Conservation (phyloP, 2,797 vertebrate species). For the Amblyopsis hoosieri region DNA sequence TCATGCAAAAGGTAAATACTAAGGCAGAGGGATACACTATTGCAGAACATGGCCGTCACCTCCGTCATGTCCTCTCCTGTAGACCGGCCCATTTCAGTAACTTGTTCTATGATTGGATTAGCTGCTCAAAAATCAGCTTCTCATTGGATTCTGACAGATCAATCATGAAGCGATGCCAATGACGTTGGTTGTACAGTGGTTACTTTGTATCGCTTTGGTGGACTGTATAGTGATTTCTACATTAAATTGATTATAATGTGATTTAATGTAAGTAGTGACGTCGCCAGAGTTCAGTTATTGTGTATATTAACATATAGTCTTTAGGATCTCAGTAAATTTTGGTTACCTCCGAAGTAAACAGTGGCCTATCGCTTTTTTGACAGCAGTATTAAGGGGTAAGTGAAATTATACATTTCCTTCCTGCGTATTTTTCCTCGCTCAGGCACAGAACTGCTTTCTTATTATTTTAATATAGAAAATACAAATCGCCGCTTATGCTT, state of each 20-base stretch:
- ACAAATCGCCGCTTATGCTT: neutral
- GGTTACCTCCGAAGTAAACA: conserved; percentile 24
- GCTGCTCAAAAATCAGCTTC: conserved; percentile 18
- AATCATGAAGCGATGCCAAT: conserved; percentile 62
- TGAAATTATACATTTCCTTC: conserved; percentile 81
- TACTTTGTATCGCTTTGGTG: conserved; percentile 72
- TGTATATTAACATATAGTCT: conserved; percentile 6
- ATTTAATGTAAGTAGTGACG: conserved; percentile 61
- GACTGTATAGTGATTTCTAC: conserved; percentile 76
- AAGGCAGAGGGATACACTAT: conserved; percentile 77
- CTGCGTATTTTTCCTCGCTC: conserved; percentile 74
- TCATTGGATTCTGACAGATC: conserved; percentile 58
- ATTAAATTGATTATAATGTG: conserved; percentile 74
- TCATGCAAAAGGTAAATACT: conserved; percentile 82
- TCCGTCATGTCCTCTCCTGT: conserved; percentile 77
- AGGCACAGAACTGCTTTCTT: conserved; percentile 41
- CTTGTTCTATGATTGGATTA: conserved; percentile 52
- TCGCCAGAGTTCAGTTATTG: conserved; percentile 38
- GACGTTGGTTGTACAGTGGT: conserved; percentile 68
- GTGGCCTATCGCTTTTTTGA: conserved; percentile 45
- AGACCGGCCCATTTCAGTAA: conserved; percentile 33
- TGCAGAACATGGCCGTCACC: conserved; percentile 80
- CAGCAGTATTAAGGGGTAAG: conserved; percentile 77
- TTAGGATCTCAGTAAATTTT: conserved; percentile 16
- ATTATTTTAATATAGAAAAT: conserved; percentile 41